Percentiles rank a stretch among this genome's conserved stretches.
phyloP scores from a whole-genome alignment of 2,888 invertebrate genomes.

The Melinaea menophilus region DNA sequence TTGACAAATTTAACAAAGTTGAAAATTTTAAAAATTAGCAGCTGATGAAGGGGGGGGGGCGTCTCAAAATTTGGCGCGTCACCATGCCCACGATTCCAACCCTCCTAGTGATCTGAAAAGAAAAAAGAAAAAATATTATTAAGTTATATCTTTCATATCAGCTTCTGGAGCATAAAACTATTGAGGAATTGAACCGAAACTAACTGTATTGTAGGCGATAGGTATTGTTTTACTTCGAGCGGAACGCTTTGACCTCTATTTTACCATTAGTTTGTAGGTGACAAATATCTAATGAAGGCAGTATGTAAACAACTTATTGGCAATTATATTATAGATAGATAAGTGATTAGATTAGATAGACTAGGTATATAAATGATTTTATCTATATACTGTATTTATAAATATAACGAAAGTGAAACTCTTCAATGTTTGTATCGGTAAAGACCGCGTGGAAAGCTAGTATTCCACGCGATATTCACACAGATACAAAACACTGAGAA shows the following conservation, averaged over 20 bases:
- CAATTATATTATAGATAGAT: no score
- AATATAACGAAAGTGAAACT: conserved; percentile 12
- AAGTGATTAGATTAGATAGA: no score
- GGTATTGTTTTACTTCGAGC: conserved; percentile 58
- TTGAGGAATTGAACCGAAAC: conserved; percentile 27
- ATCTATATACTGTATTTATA: no score
- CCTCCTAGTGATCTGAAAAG: no score
- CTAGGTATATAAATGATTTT: no score
- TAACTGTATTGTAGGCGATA: conserved; percentile 18
- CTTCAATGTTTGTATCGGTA: neutral
- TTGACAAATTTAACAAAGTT: no score
- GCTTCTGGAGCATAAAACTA: conserved; percentile 19
- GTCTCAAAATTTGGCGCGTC: no score
- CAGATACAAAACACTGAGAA: conserved; percentile 21
- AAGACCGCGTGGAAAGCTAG: conserved; percentile 14
- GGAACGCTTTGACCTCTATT: conserved; percentile 46
- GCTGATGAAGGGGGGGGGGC: no score
- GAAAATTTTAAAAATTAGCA: no score
- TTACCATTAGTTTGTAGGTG: neutral
- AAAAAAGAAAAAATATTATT: neutral
- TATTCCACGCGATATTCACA: conserved; percentile 44
- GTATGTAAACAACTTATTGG: neutral
- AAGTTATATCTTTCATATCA: neutral
- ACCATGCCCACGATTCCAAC: no score
- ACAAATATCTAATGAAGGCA: neutral